phyloP scores from a whole-genome alignment of 2,113 vertebrate genomes.

The Chelonoidis abingdonii region DNA sequence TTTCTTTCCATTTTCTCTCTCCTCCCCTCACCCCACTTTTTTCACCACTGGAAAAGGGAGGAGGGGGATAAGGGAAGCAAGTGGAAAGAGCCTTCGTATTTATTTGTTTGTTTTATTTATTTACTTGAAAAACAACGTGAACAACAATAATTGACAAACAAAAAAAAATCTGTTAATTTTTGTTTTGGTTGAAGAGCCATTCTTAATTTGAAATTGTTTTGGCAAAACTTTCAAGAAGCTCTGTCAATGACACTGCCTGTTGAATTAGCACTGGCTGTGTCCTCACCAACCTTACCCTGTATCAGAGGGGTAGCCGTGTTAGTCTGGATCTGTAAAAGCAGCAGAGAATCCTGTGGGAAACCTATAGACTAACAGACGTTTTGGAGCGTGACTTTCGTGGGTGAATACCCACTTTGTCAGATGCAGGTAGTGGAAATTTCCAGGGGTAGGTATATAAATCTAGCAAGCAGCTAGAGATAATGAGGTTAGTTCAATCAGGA shows the following conservation, averaged over 20 bases:
- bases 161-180: neutral
- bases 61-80: neutral
- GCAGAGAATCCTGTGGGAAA: too few relatives aligned
- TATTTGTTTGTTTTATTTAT: neutral
- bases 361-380: too few relatives aligned
- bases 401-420: too few relatives aligned
- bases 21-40: neutral
- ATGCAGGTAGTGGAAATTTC: too few relatives aligned
- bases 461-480: too few relatives aligned
- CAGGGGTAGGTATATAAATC: too few relatives aligned
- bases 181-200: neutral
- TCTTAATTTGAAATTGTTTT: neutral
- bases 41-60: neutral
- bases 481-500: too few relatives aligned
- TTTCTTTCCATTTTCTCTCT: neutral
- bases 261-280: neutral
- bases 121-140: neutral
- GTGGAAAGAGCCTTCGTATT: neutral
- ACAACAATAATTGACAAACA: neutral
- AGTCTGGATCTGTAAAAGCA: too few relatives aligned
- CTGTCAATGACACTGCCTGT: neutral
- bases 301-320: too few relatives aligned
- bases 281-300: neutral
- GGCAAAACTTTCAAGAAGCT: neutral
- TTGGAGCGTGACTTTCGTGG: too few relatives aligned